Conservation (phyloP, 1,140 invertebrate species). For the Myzus persicae region DNA sequence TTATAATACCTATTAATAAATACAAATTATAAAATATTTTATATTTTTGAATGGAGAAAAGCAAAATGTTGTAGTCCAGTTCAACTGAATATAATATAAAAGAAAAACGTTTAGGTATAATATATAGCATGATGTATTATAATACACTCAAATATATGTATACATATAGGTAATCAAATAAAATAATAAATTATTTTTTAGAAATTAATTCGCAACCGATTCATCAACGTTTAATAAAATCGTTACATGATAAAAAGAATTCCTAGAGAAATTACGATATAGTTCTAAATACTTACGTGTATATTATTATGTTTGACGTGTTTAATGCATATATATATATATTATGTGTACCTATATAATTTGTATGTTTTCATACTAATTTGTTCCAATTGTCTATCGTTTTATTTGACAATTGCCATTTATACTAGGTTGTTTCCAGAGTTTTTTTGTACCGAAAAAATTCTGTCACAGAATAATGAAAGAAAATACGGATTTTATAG, state of each 20-base stretch:
- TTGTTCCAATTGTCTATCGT: not conserved
- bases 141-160: too few relatives aligned
- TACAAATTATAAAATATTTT: not conserved
- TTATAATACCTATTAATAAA: not conserved
- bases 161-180: too few relatives aligned
- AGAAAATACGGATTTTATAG: not conserved
- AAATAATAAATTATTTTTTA: not conserved
- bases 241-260: not conserved
- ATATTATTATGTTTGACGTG: not conserved
- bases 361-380: conserved; percentile 1
- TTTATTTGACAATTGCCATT: not conserved
- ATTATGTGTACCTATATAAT: not conserved
- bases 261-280: not conserved
- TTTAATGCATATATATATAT: not conserved
- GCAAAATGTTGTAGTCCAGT: not conserved
- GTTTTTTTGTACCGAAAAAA: not conserved
- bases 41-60: not conserved
- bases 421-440: not conserved
- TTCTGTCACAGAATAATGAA: not conserved
- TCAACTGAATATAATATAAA: not conserved
- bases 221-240: not conserved
- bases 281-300: not conserved
- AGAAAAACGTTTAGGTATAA: not conserved
- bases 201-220: not conserved
- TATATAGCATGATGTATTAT: not conserved